phyloP scores from a whole-genome alignment of 2,888 invertebrate genomes.

The Tipula helvola region DNA sequence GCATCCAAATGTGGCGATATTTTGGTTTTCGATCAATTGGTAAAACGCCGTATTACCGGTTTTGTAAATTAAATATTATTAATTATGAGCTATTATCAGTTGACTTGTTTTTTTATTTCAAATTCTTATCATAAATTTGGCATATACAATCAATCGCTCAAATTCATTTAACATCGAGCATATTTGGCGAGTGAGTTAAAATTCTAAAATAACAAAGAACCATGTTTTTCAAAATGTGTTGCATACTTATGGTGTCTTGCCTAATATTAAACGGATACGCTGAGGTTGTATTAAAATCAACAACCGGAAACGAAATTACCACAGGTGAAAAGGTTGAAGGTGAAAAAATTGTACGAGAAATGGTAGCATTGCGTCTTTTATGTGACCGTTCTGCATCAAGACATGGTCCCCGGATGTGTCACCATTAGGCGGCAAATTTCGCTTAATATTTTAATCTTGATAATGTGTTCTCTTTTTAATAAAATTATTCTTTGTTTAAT shows the following conservation, averaged over 20 bases:
- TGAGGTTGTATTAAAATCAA: not conserved
- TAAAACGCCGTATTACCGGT: too few relatives aligned
- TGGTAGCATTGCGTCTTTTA: not conserved
- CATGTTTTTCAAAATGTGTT: not conserved
- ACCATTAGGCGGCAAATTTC: too few relatives aligned
- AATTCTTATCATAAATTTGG: too few relatives aligned
- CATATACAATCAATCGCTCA: too few relatives aligned
- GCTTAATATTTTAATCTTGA: too few relatives aligned
- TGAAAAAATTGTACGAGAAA: not conserved
- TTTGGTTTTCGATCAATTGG: too few relatives aligned
- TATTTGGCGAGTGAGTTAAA: not conserved
- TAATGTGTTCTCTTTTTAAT: too few relatives aligned
- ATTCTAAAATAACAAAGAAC: not conserved
- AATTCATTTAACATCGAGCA: not conserved
- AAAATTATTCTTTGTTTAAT: too few relatives aligned
- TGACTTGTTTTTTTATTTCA: too few relatives aligned
- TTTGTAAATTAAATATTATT: too few relatives aligned
- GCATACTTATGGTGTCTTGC: not conserved
- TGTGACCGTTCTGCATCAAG: not conserved
- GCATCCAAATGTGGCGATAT: too few relatives aligned
- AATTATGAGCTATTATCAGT: too few relatives aligned
- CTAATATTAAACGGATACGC: not conserved
- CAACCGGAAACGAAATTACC: not conserved
- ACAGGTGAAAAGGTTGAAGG: not conserved
- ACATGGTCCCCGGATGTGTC: not conserved